A percentile compares a stretch with the other conserved stretches of the same genome.
Conservation (phyloP, 1,140 invertebrate species). For the Cydia amplana region DNA sequence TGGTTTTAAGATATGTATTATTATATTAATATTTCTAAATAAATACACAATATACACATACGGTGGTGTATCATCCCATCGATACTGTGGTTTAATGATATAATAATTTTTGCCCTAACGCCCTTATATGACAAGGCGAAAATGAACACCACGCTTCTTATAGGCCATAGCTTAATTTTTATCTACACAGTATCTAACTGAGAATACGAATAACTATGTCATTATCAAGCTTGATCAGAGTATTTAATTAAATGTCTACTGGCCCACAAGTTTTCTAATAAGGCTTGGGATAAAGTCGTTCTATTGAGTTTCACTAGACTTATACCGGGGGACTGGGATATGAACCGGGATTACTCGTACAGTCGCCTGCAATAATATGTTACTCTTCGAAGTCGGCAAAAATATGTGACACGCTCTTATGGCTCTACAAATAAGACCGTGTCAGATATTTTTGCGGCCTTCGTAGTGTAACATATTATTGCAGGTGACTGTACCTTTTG, state of each 20-base stretch:
- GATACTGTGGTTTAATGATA: not conserved
- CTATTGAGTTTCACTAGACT: too few species aligned
- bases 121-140: conserved; percentile 23
- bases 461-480: too few species aligned
- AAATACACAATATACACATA: not conserved
- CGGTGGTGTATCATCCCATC: not conserved
- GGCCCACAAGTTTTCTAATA: too few species aligned
- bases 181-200: conserved; percentile 20
- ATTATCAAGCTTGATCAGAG: conserved; percentile 6
- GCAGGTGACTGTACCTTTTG: too few species aligned
- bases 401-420: too few species aligned
- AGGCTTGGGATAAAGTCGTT: too few species aligned
- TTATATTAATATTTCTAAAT: not conserved
- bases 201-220: not conserved
- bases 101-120: not conserved
- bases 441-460: too few species aligned
- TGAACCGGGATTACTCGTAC: too few species aligned
- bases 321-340: too few species aligned
- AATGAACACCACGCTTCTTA: not conserved
- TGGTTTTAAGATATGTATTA: not conserved
- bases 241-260: not conserved
- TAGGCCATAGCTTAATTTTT: not conserved
- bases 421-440: too few species aligned
- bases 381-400: too few species aligned
- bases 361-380: too few species aligned